Evolutionary conservation across 2,888 invertebrate species (phyloP).

Genomic region (Campaea margaritaria): DNA sequence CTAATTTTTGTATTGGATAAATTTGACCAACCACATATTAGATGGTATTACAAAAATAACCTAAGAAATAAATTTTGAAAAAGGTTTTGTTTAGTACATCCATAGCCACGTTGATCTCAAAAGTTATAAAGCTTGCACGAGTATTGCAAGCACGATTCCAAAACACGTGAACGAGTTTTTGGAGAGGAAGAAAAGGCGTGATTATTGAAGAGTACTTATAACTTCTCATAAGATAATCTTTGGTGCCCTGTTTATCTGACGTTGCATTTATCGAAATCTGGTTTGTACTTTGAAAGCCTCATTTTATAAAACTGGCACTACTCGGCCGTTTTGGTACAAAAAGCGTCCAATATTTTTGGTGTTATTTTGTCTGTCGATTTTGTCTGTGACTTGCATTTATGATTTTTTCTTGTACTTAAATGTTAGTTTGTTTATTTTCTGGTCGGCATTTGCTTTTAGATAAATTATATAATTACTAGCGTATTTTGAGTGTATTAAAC

Average conservation of each 20-base stretch:
- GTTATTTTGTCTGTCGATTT: not conserved
- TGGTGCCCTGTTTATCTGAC: constrained; percentile 13
- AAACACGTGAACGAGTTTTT: constrained; percentile 51
- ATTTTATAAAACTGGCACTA: constrained; percentile 2
- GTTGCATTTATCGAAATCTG: constrained; percentile 14
- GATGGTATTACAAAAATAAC: not conserved
- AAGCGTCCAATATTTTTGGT: not conserved
- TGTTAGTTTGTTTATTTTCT: too few relatives aligned
- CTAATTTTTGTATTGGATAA: too few relatives aligned
- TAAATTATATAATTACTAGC: too few relatives aligned
- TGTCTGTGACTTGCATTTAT: not conserved
- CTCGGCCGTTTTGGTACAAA: not conserved
- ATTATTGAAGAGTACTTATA: constrained; percentile 42
- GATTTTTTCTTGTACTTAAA: not conserved
- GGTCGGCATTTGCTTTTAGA: too few relatives aligned
- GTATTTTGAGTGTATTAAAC: too few relatives aligned
- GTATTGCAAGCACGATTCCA: constrained; percentile 50
- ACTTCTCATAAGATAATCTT: constrained; percentile 15
- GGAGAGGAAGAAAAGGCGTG: constrained; percentile 39
- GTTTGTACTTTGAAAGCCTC: constrained; percentile 11
- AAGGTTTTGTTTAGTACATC: constrained; percentile 38
- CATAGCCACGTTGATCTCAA: constrained; percentile 47
- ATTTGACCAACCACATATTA: not conserved
- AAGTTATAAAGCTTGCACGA: constrained; percentile 54
- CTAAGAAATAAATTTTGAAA: not conserved